A percentile compares a stretch with the other conserved stretches of the same genome.
Evolutionary conservation across 1,140 invertebrate species (phyloP).

Genomic region (Drosophila oshimai): DNA sequence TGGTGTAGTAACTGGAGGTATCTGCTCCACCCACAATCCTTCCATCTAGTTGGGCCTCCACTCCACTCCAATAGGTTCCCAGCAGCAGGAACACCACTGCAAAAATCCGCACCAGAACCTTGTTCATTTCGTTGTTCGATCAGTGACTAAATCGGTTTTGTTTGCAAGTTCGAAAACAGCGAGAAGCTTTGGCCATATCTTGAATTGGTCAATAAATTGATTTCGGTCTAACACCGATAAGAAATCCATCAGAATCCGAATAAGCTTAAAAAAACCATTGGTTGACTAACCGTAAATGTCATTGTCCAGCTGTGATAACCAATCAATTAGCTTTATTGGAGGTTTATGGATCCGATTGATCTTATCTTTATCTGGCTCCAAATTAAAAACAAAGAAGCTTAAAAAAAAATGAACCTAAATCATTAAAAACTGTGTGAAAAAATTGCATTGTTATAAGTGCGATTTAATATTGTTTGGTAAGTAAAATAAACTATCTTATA

Average conservation of each 20-base stretch:
- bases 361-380: neutral
- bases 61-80: neutral
- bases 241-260: conserved; percentile 5
- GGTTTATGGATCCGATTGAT: neutral
- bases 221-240: conserved; percentile 14
- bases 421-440: too few species aligned
- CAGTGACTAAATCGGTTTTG: conserved; percentile 36
- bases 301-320: neutral
- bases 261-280: conserved; percentile 9
- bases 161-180: conserved; percentile 2
- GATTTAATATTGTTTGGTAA: too few species aligned
- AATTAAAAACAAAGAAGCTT: neutral
- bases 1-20: conserved; percentile 15
- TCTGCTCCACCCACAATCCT: conserved; percentile 63
- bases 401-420: neutral
- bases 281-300: conserved; percentile 1
- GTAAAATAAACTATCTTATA: too few species aligned
- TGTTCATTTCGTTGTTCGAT: conserved; percentile 57
- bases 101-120: conserved; percentile 12
- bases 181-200: conserved; percentile 25
- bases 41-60: conserved; percentile 2
- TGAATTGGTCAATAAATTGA: conserved; percentile 47
- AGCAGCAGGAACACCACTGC: neutral
- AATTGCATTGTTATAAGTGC: too few species aligned
- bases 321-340: neutral